Evolutionary conservation across 2,797 vertebrate species (phyloP), one percentile per base, ranked within the genome.

Genomic region (Typhlichthys subterraneus): DNA sequence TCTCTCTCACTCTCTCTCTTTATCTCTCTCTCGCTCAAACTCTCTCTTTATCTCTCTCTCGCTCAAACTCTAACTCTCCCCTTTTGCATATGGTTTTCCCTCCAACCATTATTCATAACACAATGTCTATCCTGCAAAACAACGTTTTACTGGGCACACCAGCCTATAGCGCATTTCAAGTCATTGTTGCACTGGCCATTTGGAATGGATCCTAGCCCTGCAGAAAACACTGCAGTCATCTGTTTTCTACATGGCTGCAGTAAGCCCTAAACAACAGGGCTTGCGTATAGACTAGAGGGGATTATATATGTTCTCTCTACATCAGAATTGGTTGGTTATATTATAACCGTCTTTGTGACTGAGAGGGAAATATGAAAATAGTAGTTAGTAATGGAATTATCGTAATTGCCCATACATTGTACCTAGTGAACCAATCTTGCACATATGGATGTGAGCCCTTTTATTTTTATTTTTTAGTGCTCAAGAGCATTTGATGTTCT

Each of bases 201-300:
- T 47, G 23, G 67, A 54, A 58, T 72, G 61, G 65, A 54, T 42
- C 6, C 15, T 17, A 38, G 12, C 67, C 55, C 63, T 53, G 63
- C 59, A 67, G 67, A 74, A 80, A 85, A 74, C 70, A 57, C 77
- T 72, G 80, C 85, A 80, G 82, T 81, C 78, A 82, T 85, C 72
- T 80, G 62, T 85, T 74, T 71, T 59, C 64, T 57, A 45, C n/a
- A 17, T 64, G 59, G 63, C 63, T 66, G 63, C 68, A 61, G 63
- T 57, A 17, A 45, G 17, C 38, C 29, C 2, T 15, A 7, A 31
- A 38, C 23, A 49, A 19, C 62, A 63, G 52, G 13, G 69, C 65
- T 33, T 2, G 29, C n/a, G 47, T 47, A 66, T 12, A 19, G 48
- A 15, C 23, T 33, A n/a, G 52, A 47, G 53, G 61, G 53, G 15